Percentiles rank a stretch among this genome's conserved stretches.
Evolutionary conservation across 1,140 invertebrate species (phyloP).

Genomic region (Solen grandis): DNA sequence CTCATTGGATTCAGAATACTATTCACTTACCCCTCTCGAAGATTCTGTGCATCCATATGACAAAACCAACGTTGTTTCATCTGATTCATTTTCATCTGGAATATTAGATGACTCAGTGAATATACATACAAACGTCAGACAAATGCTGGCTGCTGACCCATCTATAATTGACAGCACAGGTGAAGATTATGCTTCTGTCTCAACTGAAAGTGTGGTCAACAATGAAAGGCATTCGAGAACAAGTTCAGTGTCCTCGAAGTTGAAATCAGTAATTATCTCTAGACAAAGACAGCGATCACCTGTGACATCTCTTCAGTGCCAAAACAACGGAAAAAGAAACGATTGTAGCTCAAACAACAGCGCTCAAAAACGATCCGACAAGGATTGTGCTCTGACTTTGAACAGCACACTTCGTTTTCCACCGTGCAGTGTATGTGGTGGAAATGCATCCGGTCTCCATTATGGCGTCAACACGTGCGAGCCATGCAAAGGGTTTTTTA

Average conservation of each 20-base stretch:
- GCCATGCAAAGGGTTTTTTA: slow-evolving; percentile 81
- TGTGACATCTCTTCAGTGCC: not conserved
- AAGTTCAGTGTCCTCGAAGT: not conserved
- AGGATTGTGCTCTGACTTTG: not conserved
- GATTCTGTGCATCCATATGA: not conserved
- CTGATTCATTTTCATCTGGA: not conserved
- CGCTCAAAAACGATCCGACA: not conserved
- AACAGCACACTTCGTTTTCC: slow-evolving; percentile 46
- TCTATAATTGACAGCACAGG: not conserved
- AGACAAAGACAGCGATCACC: not conserved
- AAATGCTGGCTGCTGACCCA: not conserved
- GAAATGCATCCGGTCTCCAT: slow-evolving; percentile 81
- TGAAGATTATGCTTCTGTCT: not conserved
- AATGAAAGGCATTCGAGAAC: not conserved
- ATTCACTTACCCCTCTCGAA: not conserved
- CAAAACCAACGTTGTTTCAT: not conserved
- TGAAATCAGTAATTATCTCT: slow-evolving; percentile 36
- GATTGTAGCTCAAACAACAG: no score
- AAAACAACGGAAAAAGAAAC: not conserved
- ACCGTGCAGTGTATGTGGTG: slow-evolving; percentile 81
- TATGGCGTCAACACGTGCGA: slow-evolving; percentile 82
- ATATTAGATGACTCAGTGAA: not conserved
- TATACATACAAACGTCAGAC: not conserved
- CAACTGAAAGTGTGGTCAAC: not conserved
- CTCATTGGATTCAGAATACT: not conserved